These are phyloP conservation scores for Podotricha telesiphe DNA, from an alignment of 2,888 invertebrate genomes.

Conservation along the genomic window DNA sequence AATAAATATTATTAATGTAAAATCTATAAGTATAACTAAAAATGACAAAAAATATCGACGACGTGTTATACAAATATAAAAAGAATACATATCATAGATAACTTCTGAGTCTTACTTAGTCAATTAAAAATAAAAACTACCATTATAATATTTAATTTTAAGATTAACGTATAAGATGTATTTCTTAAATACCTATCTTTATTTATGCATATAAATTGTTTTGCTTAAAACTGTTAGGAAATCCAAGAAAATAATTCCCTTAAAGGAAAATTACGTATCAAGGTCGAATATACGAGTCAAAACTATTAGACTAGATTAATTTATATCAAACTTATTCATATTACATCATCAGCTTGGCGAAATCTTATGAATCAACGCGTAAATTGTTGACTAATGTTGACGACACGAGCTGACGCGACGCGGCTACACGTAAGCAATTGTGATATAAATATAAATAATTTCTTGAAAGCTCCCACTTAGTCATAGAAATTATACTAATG, in stretches of 20 bases:
- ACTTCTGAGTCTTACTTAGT: too few relatives aligned
- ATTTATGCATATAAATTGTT: too few relatives aligned
- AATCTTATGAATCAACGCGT: slow-evolving; percentile 51
- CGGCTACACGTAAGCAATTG: neutral
- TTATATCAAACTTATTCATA: too few relatives aligned
- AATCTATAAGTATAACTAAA: neutral
- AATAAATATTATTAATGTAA: neutral
- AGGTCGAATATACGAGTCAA: slow-evolving; percentile 9
- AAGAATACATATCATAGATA: too few relatives aligned
- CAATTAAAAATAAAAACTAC: too few relatives aligned
- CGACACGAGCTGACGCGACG: slow-evolving; percentile 7
- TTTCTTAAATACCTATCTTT: too few relatives aligned
- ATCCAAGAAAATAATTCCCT: neutral
- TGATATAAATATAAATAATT: slow-evolving; percentile 4
- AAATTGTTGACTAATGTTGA: slow-evolving; percentile 29
- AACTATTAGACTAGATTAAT: slow-evolving; percentile 40
- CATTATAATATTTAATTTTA: too few relatives aligned
- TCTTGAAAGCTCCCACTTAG: neutral
- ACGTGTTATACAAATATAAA: too few relatives aligned
- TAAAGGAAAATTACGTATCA: slow-evolving; percentile 1
- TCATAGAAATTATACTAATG: neutral
- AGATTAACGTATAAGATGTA: too few relatives aligned
- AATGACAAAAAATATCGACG: too few relatives aligned
- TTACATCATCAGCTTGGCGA: slow-evolving; percentile 53
- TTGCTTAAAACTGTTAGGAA: neutral